A percentile compares a stretch with the other conserved stretches of the same genome.
Conservation (phyloP, 2,888 invertebrate species). For the Nebria brevicollis region DNA sequence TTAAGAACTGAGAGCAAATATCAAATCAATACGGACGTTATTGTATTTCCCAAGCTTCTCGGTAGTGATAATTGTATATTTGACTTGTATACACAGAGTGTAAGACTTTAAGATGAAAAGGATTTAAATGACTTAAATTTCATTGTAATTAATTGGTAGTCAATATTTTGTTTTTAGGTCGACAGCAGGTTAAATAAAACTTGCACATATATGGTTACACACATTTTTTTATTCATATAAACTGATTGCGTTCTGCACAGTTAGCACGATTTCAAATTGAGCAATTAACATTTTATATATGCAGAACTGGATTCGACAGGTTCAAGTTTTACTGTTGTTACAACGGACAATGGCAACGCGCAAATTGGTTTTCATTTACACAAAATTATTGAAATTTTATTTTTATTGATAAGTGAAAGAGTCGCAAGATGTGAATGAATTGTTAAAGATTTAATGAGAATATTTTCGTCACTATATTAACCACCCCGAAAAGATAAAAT, state of each 20-base stretch:
- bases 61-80: too few species aligned
- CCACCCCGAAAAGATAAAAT: too few species aligned
- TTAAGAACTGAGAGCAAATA: too few species aligned
- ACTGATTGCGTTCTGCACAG: not conserved
- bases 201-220: not conserved
- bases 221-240: not conserved
- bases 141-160: not conserved
- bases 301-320: slow-evolving; percentile 1
- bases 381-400: not conserved
- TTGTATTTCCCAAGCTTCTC: too few species aligned
- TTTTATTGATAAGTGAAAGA: not conserved
- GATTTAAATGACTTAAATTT: not conserved
- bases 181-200: not conserved
- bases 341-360: not conserved
- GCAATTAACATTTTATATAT: not conserved
- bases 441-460: too few species aligned
- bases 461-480: too few species aligned
- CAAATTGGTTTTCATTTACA: not conserved
- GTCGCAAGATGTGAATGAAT: too few species aligned
- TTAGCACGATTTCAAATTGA: slow-evolving; percentile 1
- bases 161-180: not conserved
- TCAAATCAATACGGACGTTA: too few species aligned
- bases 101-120: too few species aligned
- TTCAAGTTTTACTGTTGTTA: slow-evolving; percentile 1
- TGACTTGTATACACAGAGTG: too few species aligned